Percentiles rank a stretch among this genome's conserved stretches.
Evolutionary conservation across 2,888 invertebrate species (phyloP).

Genomic region (Orthosia incerta): DNA sequence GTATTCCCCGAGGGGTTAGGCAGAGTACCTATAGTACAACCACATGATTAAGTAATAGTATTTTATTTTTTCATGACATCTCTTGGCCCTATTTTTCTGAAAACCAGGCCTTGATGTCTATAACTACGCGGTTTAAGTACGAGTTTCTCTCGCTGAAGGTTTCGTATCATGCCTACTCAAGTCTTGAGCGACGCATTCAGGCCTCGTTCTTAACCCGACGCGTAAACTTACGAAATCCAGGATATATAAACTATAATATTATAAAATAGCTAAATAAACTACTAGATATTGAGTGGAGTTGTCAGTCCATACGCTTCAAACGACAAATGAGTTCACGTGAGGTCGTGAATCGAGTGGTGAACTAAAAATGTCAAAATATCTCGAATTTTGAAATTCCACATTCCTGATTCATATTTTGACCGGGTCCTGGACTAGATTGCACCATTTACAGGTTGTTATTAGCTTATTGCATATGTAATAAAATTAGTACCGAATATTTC

Average conservation of each 20-base stretch:
- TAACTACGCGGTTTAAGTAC: slow-evolving; percentile 6
- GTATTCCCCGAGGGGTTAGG: too few relatives aligned
- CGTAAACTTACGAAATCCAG: background rate
- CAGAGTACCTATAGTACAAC: too few relatives aligned
- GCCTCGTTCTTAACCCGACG: background rate
- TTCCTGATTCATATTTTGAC: background rate
- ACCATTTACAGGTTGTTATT: background rate
- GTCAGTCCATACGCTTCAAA: background rate
- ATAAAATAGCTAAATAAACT: background rate
- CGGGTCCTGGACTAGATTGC: background rate
- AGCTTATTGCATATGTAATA: too few relatives aligned
- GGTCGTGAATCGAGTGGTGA: background rate
- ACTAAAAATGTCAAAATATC: background rate
- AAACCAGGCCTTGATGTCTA: background rate
- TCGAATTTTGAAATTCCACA: background rate
- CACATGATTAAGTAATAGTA: background rate
- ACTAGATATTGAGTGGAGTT: background rate
- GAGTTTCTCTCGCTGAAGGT: background rate
- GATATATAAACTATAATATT: too few relatives aligned
- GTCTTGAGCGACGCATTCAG: background rate
- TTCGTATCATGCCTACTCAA: background rate
- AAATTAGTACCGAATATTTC: background rate
- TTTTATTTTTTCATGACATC: background rate
- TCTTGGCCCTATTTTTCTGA: background rate
- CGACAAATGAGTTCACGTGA: background rate